Conservation (phyloP, 2,797 vertebrate species). For the Onychomys torridus region DNA sequence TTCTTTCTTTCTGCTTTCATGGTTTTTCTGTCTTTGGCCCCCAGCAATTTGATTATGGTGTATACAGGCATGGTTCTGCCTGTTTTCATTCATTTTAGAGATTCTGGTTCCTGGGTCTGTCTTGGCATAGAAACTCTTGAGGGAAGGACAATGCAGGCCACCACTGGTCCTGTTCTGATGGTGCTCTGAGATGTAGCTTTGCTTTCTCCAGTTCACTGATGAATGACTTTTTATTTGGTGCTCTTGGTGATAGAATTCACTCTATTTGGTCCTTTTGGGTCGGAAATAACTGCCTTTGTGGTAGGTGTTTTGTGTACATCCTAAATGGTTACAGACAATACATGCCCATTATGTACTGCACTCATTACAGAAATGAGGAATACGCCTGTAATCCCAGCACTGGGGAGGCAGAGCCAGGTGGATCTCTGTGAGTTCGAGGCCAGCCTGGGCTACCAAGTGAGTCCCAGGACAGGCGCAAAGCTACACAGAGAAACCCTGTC, state of each 20-base stretch:
- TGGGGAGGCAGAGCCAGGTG: too few relatives aligned
- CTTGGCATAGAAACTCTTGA: neutral
- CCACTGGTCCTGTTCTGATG: neutral
- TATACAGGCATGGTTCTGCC: neutral
- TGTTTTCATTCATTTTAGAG: neutral
- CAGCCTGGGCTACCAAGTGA: too few relatives aligned
- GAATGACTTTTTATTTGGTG: neutral
- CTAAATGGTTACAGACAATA: neutral
- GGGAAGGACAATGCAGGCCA: too few relatives aligned
- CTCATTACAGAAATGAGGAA: neutral
- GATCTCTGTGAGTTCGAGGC: too few relatives aligned
- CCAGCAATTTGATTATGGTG: neutral
- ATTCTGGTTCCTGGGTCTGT: neutral
- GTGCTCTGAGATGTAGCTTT: neutral
- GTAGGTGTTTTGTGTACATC: neutral
- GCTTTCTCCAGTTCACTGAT: neutral
- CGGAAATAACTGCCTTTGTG: slow-evolving; percentile 22
- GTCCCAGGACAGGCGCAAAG: too few relatives aligned
- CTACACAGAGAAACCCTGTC: too few relatives aligned
- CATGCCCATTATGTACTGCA: neutral
- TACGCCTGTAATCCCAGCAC: too few relatives aligned
- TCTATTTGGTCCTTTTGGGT: neutral
- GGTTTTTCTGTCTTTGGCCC: neutral
- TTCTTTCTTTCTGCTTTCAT: neutral
- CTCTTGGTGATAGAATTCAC: neutral